Base-by-base conservation (phyloP, 92 coral and sea anemone species). In the Desmophyllum pertusum region DNA sequence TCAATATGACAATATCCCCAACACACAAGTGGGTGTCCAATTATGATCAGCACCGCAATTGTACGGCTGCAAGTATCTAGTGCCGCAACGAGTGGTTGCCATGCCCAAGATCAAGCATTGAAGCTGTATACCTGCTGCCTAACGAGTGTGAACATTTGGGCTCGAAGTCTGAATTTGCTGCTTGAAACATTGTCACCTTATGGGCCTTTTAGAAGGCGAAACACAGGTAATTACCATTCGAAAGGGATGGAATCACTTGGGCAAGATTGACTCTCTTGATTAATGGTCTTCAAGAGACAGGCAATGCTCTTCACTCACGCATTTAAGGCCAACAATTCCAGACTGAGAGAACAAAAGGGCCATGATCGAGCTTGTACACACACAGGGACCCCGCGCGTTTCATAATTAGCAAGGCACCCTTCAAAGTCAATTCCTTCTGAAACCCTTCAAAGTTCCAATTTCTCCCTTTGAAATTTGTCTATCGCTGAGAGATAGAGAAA, bases 361-460 rank as follows among this genome's bases (percentile, higher is more conserved):
- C 15, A n/a, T 33, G 23, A 0, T 65, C 25, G 23, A 65, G 23
- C 23, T 33, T 17, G 39, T 15, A 14, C n/a, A n/a, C n/a, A n/a
- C n/a, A n/a, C n/a, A 4, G 15, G 5, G 37, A 15, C 23, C 39
- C 9, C 5, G n/a, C n/a, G n/a, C n/a, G n/a, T n/a, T 65, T 65
- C 70, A 2, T 65, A n/a, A n/a, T n/a, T n/a, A 14, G 40, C 42
- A 65, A 65, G n/a, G 3, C 11, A 21, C 4, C 70, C 33, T 19
- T 65, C 70, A 35, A 65, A 65, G 70, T 65, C 70, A 31, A 13
- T n/a, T n/a, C n/a, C n/a, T n/a, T n/a, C n/a, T n/a, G n/a, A n/a
- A n/a, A n/a, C n/a, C n/a, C n/a, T n/a, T n/a, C n/a, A n/a, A n/a
- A n/a, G n/a, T n/a, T n/a, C n/a, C n/a, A n/a, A n/a, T 33, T 30